phyloP scores from a whole-genome alignment of 2,888 invertebrate species.

The Leucania comma region DNA sequence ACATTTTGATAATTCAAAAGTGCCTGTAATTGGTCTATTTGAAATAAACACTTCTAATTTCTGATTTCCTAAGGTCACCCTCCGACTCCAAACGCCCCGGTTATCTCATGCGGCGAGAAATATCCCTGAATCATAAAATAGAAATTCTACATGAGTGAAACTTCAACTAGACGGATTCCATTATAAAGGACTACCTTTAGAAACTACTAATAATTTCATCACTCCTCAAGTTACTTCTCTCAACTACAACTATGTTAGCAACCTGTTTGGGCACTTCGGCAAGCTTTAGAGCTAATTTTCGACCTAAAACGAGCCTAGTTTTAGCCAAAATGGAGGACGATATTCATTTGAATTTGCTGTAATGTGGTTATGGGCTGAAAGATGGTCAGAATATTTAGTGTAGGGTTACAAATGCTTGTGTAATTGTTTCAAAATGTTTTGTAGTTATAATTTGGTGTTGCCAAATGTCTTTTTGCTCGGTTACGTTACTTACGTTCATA shows the following conservation, averaged over 20 bases:
- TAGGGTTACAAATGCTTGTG: conserved; percentile 20
- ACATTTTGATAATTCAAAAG: too few relatives aligned
- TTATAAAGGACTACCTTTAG: not conserved
- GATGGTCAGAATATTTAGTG: conserved; percentile 2
- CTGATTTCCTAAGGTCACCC: too few relatives aligned
- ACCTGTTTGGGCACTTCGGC: conserved; percentile 2
- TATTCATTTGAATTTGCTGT: conserved; percentile 18
- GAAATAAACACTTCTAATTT: too few relatives aligned
- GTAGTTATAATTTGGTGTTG: not conserved
- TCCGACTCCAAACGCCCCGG: too few relatives aligned
- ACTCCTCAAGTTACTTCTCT: conserved; percentile 7
- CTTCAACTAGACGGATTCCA: not conserved
- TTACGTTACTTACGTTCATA: too few relatives aligned
- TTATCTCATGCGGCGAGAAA: too few relatives aligned
- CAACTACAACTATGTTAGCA: conserved; percentile 21
- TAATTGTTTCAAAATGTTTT: not conserved
- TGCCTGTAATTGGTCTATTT: too few relatives aligned
- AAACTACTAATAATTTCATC: conserved; percentile 17
- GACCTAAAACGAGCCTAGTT: conserved; percentile 1
- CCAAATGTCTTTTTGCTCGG: too few relatives aligned
- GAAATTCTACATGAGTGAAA: too few relatives aligned
- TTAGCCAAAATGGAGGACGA: conserved; percentile 24
- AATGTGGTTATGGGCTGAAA: not conserved
- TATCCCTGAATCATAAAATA: too few relatives aligned
- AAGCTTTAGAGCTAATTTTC: conserved; percentile 29